phyloP scores from a whole-genome alignment of 2,113 vertebrate species.

The Onychorhynchus coronatus region DNA sequence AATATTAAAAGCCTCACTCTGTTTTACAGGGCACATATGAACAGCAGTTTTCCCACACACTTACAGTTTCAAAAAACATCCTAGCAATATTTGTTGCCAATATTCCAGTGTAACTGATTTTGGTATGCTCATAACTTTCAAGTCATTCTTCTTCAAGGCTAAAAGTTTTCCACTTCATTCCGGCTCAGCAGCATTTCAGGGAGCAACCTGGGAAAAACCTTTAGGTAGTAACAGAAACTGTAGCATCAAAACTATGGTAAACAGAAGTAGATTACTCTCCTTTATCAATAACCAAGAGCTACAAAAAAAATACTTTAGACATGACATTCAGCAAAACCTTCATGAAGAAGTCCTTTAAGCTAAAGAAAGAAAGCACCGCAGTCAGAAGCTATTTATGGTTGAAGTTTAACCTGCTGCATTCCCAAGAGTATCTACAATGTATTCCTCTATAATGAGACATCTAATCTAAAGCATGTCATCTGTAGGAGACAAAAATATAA shows the following conservation, averaged over 20 bases:
- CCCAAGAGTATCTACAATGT: slow-evolving; percentile 12
- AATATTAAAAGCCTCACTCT: neutral
- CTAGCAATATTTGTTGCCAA: neutral
- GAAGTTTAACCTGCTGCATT: slow-evolving; percentile 31
- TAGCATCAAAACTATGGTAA: neutral
- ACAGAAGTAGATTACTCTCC: neutral
- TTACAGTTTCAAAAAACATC: neutral
- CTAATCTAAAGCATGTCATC: slow-evolving; percentile 19
- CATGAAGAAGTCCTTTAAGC: neutral
- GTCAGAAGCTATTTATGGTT: slow-evolving; percentile 48
- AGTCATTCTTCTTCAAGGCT: neutral
- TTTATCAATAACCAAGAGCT: neutral
- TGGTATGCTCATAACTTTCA: neutral
- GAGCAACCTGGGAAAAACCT: neutral
- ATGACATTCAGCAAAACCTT: slow-evolving; percentile 47
- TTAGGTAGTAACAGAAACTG: neutral
- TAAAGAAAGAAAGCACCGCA: neutral
- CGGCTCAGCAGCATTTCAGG: neutral
- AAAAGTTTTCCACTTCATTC: neutral
- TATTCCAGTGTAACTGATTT: neutral
- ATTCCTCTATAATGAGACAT: neutral
- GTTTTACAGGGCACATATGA: neutral
- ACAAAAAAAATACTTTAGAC: neutral
- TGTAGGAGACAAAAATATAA: neutral
- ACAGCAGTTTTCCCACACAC: neutral